These are phyloP conservation scores for Raja brachyura DNA, from an alignment of 2,113 vertebrate genomes.

Conservation along the genomic window DNA sequence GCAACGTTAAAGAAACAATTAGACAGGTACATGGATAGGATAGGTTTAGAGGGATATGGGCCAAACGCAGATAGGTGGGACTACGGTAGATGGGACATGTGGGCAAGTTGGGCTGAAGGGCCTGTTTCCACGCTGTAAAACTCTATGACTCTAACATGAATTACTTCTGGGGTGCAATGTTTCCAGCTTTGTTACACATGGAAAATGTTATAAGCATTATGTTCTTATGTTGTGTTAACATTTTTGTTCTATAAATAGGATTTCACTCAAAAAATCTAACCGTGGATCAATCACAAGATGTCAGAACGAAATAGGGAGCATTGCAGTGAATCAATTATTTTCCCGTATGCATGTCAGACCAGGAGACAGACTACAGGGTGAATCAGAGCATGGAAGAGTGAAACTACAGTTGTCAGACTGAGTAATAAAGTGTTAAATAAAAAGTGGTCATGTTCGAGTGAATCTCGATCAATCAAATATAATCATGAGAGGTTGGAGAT, in stretches of 20 bases:
- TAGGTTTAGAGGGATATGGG: no score
- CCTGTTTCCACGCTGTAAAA: no score
- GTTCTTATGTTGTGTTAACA: not conserved
- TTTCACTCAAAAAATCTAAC: slow-evolving; percentile 1
- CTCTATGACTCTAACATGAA: no score
- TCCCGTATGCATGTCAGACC: not conserved
- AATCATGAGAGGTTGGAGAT: not conserved
- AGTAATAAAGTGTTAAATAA: slow-evolving; percentile 33
- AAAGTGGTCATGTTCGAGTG: not conserved
- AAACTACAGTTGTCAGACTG: not conserved
- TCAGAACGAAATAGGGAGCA: not conserved
- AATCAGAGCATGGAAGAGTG: slow-evolving; percentile 15
- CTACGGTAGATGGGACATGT: no score
- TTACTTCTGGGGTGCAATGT: no score
- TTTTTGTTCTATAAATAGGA: not conserved
- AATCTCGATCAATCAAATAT: slow-evolving; percentile 31
- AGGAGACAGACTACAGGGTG: not conserved
- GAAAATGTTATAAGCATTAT: not conserved
- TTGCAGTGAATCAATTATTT: slow-evolving; percentile 23
- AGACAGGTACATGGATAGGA: no score
- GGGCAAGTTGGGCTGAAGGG: no score
- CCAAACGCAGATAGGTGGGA: no score
- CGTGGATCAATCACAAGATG: not conserved
- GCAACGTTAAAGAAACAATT: no score
- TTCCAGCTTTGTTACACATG: not conserved